Conservation (phyloP, 1,140 invertebrate species). For the Stenopsyche tienmushanensis region DNA sequence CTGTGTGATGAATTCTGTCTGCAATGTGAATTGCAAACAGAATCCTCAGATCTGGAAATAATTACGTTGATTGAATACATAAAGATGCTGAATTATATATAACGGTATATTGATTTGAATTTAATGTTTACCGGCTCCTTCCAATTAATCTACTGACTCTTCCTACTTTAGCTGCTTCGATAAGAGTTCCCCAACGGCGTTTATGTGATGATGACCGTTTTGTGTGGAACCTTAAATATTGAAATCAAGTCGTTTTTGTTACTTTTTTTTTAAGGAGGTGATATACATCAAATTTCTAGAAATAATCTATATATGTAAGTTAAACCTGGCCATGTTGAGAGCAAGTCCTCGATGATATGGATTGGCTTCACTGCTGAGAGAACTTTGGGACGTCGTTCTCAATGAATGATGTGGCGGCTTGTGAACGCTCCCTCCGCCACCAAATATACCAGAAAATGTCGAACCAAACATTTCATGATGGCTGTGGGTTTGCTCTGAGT, state of each 20-base stretch:
- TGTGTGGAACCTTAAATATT: constrained; percentile 50
- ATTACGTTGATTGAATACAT: no score
- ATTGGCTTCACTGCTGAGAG: constrained; percentile 39
- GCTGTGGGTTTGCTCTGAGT: constrained; percentile 37
- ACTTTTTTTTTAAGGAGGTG: no score
- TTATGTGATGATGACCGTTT: constrained; percentile 66
- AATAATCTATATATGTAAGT: background rate
- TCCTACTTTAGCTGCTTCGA: constrained; percentile 80
- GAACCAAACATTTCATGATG: constrained; percentile 54
- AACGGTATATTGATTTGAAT: no score
- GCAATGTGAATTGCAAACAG: constrained; percentile 71
- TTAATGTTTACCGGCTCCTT: constrained; percentile 56
- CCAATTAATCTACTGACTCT: constrained; percentile 74
- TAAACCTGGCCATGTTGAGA: constrained; percentile 37
- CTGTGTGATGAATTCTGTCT: constrained; percentile 47
- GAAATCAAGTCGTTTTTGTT: background rate
- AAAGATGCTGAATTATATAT: no score
- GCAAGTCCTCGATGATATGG: constrained; percentile 39
- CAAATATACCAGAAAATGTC: constrained; percentile 52
- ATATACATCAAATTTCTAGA: background rate
- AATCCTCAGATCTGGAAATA: constrained; percentile 72
- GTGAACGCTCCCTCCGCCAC: constrained; percentile 46
- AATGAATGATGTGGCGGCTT: constrained; percentile 46
- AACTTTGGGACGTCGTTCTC: constrained; percentile 42
- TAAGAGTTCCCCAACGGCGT: constrained; percentile 76